phyloP scores from a whole-genome alignment of 1,140 invertebrate species.

The Aradophagus sp. region DNA sequence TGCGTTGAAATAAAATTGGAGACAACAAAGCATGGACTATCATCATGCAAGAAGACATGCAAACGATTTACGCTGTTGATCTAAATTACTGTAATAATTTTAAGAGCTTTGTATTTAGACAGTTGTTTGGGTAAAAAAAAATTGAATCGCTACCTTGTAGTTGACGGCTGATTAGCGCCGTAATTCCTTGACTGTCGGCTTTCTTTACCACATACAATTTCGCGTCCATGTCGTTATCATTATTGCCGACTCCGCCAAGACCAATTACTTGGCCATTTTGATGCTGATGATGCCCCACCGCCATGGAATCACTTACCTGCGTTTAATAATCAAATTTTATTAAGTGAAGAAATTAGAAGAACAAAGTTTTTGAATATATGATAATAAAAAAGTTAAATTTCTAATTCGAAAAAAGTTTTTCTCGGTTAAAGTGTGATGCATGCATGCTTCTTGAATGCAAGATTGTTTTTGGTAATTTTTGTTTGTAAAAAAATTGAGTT shows the following conservation, averaged over 20 bases:
- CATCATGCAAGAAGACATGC: constrained; percentile 24
- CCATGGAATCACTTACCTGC: constrained; percentile 89
- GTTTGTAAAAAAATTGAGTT: no score
- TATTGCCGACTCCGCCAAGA: constrained; percentile 62
- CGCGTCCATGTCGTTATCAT: constrained; percentile 80
- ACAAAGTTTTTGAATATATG: no score
- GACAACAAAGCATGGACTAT: constrained; percentile 29
- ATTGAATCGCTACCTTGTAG: constrained; percentile 79
- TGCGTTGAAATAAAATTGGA: constrained; percentile 13
- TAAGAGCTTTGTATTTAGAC: neutral
- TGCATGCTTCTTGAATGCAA: no score
- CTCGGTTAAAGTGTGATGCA: no score
- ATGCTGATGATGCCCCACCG: constrained; percentile 82
- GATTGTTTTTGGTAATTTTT: no score
- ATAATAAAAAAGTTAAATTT: constrained; percentile 5
- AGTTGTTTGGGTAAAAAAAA: neutral
- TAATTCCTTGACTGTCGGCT: constrained; percentile 83
- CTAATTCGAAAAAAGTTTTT: no score
- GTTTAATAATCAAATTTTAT: constrained; percentile 23
- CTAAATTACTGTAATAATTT: constrained; percentile 9
- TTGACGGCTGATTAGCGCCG: constrained; percentile 84
- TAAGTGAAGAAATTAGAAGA: no score
- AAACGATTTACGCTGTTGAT: constrained; percentile 22
- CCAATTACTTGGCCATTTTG: constrained; percentile 78
- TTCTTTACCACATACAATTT: constrained; percentile 86